Percentiles rank a stretch among this genome's conserved stretches.
Evolutionary conservation across 2,113 vertebrate genomes (phyloP).

Genomic region (Aspiorhynchus laticeps): DNA sequence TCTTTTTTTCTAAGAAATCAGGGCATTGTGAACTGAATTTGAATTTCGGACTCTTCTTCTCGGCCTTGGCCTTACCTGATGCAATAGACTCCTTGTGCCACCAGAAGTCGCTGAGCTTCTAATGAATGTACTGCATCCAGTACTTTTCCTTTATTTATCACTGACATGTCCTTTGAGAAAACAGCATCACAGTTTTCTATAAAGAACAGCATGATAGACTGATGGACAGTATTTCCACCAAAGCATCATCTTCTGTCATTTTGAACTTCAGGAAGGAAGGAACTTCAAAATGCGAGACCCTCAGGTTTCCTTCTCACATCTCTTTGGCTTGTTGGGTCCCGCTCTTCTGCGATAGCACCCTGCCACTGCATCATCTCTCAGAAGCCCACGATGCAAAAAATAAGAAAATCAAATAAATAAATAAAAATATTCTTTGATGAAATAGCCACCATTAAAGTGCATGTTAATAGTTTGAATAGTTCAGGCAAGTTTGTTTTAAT

Average conservation of each 20-base stretch:
- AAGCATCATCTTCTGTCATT: slow-evolving; percentile 31
- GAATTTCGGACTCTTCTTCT: slow-evolving; percentile 42
- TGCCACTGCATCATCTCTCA: slow-evolving; percentile 46
- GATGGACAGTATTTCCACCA: slow-evolving; percentile 32
- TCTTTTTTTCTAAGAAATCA: slow-evolving; percentile 38
- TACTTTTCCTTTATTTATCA: slow-evolving; percentile 11
- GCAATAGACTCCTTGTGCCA: slow-evolving; percentile 46
- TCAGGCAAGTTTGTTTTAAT: slow-evolving; percentile 34
- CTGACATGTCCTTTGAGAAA: not conserved
- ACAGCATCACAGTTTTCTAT: not conserved
- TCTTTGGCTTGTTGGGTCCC: slow-evolving; percentile 32
- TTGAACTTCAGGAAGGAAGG: slow-evolving; percentile 28
- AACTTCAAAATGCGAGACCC: not conserved
- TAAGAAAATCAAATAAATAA: slow-evolving; percentile 11
- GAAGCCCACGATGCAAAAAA: slow-evolving; percentile 73
- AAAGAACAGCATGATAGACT: slow-evolving; percentile 20
- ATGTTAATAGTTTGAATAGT: slow-evolving; percentile 40
- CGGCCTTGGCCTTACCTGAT: slow-evolving; percentile 47
- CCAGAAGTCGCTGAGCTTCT: slow-evolving; percentile 50
- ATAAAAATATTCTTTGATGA: slow-evolving; percentile 51
- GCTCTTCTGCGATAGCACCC: slow-evolving; percentile 44
- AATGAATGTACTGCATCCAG: slow-evolving; percentile 56
- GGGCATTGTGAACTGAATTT: slow-evolving; percentile 15
- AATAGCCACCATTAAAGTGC: slow-evolving; percentile 45
- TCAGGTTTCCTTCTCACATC: slow-evolving; percentile 19